Evolutionary conservation across 2,888 invertebrate species (phyloP).

Genomic region (Dusona sp.): DNA sequence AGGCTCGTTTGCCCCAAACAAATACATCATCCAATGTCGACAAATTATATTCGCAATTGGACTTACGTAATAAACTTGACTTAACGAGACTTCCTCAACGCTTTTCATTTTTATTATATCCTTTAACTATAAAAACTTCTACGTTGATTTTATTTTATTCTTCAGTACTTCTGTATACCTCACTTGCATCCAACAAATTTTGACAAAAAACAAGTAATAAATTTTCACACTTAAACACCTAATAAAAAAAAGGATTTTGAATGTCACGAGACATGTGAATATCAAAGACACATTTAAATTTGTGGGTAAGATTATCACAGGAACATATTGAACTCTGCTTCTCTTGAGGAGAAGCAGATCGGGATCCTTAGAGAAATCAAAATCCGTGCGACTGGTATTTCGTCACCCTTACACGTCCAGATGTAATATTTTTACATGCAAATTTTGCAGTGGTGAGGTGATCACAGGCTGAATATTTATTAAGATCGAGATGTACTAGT

Average conservation of each 20-base stretch:
- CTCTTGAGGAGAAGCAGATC: neutral
- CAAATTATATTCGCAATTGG: slow-evolving; percentile 15
- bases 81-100: neutral
- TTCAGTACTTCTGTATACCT: neutral
- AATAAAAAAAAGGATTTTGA: neutral
- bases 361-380: slow-evolving; percentile 70
- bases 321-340: slow-evolving; percentile 1
- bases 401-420: neutral
- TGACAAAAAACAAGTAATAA: neutral
- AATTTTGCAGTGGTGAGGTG: slow-evolving; percentile 56
- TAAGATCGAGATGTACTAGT: slow-evolving; percentile 65
- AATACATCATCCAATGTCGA: slow-evolving; percentile 30
- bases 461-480: slow-evolving; percentile 75
- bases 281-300: slow-evolving; percentile 6
- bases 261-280: neutral
- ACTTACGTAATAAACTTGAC: slow-evolving; percentile 5
- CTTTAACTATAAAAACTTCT: neutral
- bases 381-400: slow-evolving; percentile 38
- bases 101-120: neutral
- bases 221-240: neutral
- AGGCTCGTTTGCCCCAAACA: neutral
- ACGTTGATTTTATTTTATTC: neutral
- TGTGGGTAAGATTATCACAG: neutral
- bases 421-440: slow-evolving; percentile 70
- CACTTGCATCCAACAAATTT: neutral